Evolutionary conservation across 2,113 vertebrate genomes (phyloP), one percentile per base, ranked within the genome.

Genomic region (Arenaria interpres): DNA sequence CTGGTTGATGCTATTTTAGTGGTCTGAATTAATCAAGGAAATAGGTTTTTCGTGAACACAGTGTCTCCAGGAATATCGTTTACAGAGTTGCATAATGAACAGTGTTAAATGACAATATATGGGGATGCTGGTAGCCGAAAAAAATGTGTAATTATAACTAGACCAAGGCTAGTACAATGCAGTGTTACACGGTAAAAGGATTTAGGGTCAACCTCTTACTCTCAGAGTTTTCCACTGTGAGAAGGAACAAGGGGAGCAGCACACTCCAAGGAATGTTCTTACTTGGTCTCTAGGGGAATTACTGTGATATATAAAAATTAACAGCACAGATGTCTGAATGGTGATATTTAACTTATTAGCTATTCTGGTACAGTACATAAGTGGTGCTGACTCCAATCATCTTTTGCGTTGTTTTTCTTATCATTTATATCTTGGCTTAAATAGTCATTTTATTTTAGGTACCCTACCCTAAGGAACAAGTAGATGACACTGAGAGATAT

Each of bases 311-410:
- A 45, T 46, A 17, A 90, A 69, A 94, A 81, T 85, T 76, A 90
- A 21, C 93, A 91, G 88, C 92, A 76, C 76, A 84, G 92, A 91
- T 93, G 93, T 88, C 90, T 96, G 63, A 43, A 83, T 67, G 82
- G 59, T 90, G 82, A 5, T 50, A 54, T 93, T 93, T 88, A 28
- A 75, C 85, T 94, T 74, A 90, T 85, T 90, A 93, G 84, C 72
- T 95, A 81, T 97, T 95, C 95, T 93, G 92, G 81, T 64, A 35
- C 5, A 75, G 92, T 46, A 57, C 88, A 10, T 0, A 84, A 84
- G 74, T 79, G 84, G 28, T 85, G 89, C 92, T 96, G 87, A 94
- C 77, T 89, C 78, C 24, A 33, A 88, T 68, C 63, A 66, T 76
- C 69, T 85, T 78, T 51, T 89, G 15, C 39, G 20, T 60, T 79